phyloP scores from a whole-genome alignment of 1,140 invertebrate species.

The Odontomachus brunneus region DNA sequence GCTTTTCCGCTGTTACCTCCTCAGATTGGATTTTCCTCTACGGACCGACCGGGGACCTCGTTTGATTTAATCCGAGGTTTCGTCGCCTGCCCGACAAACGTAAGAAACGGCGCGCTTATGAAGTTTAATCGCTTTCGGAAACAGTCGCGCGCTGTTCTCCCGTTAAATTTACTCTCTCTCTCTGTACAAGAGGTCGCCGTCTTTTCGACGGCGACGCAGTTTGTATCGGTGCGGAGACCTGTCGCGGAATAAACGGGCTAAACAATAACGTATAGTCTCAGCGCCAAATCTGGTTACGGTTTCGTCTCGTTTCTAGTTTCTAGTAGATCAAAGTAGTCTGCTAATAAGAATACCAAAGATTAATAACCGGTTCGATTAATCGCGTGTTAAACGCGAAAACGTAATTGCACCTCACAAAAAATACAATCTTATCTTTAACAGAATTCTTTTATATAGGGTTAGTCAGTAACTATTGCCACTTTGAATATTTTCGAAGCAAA shows the following conservation, averaged over 20 bases:
- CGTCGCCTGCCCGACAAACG: slow-evolving; percentile 47
- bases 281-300: neutral
- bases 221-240: neutral
- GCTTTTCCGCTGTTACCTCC: slow-evolving; percentile 25
- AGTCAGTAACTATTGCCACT: too few relatives aligned
- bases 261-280: neutral
- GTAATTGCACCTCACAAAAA: too few relatives aligned
- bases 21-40: slow-evolving; percentile 69
- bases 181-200: neutral
- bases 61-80: slow-evolving; percentile 66
- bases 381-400: neutral
- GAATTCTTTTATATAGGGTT: too few relatives aligned
- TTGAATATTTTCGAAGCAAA: too few relatives aligned
- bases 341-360: neutral
- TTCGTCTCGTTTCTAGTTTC: too few relatives aligned
- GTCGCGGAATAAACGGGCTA: neutral
- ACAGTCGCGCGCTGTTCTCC: slow-evolving; percentile 27
- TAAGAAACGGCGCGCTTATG: slow-evolving; percentile 47
- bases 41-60: slow-evolving; percentile 10
- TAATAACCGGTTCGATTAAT: neutral
- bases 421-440: too few relatives aligned
- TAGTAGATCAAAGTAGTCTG: too few relatives aligned
- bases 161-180: slow-evolving; percentile 40
- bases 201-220: neutral
- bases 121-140: slow-evolving; percentile 54